A percentile compares a stretch with the other conserved stretches of the same genome.
Evolutionary conservation across 2,113 vertebrate species (phyloP).

Genomic region (Scolopax mira): DNA sequence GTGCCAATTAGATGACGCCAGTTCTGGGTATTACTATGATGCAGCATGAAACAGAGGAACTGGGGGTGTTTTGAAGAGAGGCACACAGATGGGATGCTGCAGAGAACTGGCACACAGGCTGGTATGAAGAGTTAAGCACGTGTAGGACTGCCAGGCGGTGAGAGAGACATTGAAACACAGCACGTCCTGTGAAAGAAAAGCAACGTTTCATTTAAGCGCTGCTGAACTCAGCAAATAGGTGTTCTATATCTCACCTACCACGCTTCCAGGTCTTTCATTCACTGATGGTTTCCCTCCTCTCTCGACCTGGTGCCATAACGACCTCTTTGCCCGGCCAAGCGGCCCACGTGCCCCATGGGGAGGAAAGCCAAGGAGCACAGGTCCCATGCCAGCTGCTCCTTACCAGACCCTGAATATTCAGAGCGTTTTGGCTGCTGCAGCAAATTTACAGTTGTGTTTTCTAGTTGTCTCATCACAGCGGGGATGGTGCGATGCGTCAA

Average conservation of each 20-base stretch:
- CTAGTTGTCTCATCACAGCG: conserved; percentile 12
- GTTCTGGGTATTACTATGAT: neutral
- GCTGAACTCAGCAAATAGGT: conserved; percentile 45
- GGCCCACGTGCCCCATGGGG: neutral
- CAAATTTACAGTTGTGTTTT: neutral
- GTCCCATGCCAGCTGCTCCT: neutral
- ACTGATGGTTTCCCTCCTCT: neutral
- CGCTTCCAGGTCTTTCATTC: neutral
- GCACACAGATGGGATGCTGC: neutral
- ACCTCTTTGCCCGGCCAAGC: neutral
- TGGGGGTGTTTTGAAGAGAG: neutral
- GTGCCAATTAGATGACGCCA: neutral
- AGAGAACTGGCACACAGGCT: neutral
- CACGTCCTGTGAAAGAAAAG: neutral
- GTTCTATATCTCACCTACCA: neutral
- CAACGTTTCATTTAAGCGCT: conserved; percentile 8
- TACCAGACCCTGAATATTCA: neutral
- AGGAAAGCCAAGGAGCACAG: neutral
- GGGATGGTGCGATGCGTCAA: neutral
- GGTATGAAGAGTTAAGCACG: neutral
- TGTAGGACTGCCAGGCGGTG: neutral
- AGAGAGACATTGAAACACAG: neutral
- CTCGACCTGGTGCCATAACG: neutral
- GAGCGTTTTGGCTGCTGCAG: neutral
- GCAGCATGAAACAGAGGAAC: neutral